phyloP scores from a whole-genome alignment of 2,113 vertebrate genomes.

The Tachuris rubrigastra region DNA sequence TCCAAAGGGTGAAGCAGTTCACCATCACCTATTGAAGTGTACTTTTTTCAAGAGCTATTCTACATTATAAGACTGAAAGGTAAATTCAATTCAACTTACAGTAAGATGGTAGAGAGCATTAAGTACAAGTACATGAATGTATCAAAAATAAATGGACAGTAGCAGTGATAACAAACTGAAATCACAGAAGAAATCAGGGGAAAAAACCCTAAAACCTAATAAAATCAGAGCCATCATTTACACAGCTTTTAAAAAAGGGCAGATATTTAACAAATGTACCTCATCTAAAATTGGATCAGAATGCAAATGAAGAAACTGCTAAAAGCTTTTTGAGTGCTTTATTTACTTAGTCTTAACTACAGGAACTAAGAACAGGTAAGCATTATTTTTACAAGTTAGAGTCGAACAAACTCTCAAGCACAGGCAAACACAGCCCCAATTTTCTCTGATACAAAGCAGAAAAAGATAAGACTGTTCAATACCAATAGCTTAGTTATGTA shows the following conservation, averaged over 20 bases:
- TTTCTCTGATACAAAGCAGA: neutral
- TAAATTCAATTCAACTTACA: neutral
- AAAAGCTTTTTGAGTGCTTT: neutral
- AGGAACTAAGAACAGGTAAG: neutral
- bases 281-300: neutral
- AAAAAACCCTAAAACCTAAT: neutral
- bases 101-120: neutral
- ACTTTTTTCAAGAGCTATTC: neutral
- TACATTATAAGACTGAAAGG: neutral
- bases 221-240: neutral
- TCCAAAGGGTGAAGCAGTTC: neutral
- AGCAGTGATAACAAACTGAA: neutral
- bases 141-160: neutral
- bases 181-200: neutral
- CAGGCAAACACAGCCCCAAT: neutral
- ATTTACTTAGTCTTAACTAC: neutral
- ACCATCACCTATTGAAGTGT: neutral
- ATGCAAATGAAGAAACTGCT: neutral
- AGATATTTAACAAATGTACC: neutral
- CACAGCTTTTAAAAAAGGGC: neutral
- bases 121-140: neutral
- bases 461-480: neutral
- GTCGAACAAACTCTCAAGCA: neutral
- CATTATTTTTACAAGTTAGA: neutral
- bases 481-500: neutral